Evolutionary conservation across 1,140 invertebrate genomes (phyloP), one percentile per base, ranked within the genome.

Genomic region (Xylocopa sonorina): DNA sequence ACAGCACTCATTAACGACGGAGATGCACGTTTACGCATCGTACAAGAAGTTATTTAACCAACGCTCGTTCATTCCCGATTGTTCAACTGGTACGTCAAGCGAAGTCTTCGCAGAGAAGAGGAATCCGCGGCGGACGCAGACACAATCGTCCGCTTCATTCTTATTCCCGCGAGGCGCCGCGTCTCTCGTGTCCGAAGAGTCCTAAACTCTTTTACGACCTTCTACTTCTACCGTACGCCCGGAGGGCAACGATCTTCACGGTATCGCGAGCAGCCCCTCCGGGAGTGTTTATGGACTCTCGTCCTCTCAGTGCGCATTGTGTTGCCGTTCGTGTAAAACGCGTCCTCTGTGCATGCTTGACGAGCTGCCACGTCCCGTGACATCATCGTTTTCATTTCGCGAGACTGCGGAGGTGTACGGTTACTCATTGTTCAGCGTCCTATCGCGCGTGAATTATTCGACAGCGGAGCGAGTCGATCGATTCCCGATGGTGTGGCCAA

Each of bases 241-340:
- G 29, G 78, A 86, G 84, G 84, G 81, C 81, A 86, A 87, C 73
- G 84, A 86, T 85, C 84, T 68, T 78, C 48, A n/a, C 81, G 81
- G 83, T 72, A 86, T 86, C 80, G 80, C 76, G 72, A 63, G 57
- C 63, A 77, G 76, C 48, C 80, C 74, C 58, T 51, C 32, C 34
- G 46, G 58, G 71, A 67, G 79, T 85, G 84, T 86, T 86, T 82
- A 85, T 68, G 63, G 69, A 51, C 51, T 72, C 68, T 77, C 72
- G 24, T 10, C 50, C 46, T 38, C 43, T 84, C n/a, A 16, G 41
- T 57, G 18, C 29, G 48, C 38, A 55, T 83, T 58, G 67, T 82
- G 38, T 29, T 6, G 5, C 51, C n/a, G 51, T 10, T 21, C 27
- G 4, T 16, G 60, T 62, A 9, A n/a, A n/a, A n/a, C n/a, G n/a